Conservation (phyloP, 1,140 invertebrate genomes). For the Drosophila cardini region DNA sequence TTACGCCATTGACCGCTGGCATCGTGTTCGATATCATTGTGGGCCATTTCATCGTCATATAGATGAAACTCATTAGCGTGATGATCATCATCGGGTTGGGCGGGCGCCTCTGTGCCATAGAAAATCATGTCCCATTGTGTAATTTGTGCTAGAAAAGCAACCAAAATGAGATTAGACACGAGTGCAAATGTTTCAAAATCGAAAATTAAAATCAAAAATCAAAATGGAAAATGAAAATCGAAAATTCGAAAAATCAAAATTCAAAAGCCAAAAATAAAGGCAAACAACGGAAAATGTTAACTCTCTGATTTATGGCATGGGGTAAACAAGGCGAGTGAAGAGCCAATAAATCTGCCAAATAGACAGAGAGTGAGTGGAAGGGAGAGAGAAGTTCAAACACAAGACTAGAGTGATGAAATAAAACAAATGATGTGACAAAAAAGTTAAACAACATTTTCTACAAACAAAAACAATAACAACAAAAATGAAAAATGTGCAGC, state of each 20-base stretch:
- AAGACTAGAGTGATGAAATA: conserved; percentile 9
- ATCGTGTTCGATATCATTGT: conserved; percentile 75
- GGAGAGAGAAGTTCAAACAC: neutral
- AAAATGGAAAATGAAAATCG: conserved; percentile 38
- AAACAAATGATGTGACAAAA: conserved; percentile 67
- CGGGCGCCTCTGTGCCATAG: conserved; percentile 90
- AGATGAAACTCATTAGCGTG: conserved; percentile 59
- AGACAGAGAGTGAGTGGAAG: neutral
- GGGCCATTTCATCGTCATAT: conserved; percentile 70
- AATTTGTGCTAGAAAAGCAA: conserved; percentile 85
- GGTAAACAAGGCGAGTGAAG: conserved; percentile 48
- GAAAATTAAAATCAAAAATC: conserved; percentile 41
- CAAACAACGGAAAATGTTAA: conserved; percentile 41
- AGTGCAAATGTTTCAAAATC: conserved; percentile 16
- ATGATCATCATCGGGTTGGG: conserved; percentile 85
- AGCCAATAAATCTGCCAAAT: conserved; percentile 57
- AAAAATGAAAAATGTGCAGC: conserved; percentile 66
- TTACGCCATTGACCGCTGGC: conserved; percentile 81
- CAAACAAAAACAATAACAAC: conserved; percentile 1
- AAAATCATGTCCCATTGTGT: conserved; percentile 90
- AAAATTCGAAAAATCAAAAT: conserved; percentile 41
- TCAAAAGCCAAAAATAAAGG: conserved; percentile 35
- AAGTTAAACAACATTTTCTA: conserved; percentile 60
- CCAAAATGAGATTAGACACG: conserved; percentile 30
- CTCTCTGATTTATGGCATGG: conserved; percentile 49